phyloP scores from a whole-genome alignment of 2,113 vertebrate genomes.

The Nipponia nippon region DNA sequence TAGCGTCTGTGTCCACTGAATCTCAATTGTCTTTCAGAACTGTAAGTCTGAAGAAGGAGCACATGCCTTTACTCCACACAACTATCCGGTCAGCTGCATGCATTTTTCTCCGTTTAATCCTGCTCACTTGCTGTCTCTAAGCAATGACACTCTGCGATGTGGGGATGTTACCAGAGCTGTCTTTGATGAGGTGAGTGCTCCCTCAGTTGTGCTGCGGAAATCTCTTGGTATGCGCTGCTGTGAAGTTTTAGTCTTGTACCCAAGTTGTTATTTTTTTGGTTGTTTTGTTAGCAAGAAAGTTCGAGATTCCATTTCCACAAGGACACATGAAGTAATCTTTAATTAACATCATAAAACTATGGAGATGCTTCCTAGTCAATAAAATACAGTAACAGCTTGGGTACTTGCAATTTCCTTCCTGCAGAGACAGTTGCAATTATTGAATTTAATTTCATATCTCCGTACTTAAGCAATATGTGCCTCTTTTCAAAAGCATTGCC shows the following conservation, averaged over 20 bases:
- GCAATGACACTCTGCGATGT: conserved; percentile 79
- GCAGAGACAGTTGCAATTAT: background rate
- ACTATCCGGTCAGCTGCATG: conserved; percentile 70
- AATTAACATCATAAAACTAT: background rate
- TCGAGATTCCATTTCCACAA: background rate
- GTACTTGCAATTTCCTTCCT: background rate
- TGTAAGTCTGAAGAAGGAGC: conserved; percentile 50
- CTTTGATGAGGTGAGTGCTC: conserved; percentile 84
- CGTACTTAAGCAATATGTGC: accelerated
- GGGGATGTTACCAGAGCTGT: conserved; percentile 80
- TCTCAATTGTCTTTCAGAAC: conserved; percentile 56
- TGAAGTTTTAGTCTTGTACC: accelerated
- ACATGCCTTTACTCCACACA: conserved; percentile 77
- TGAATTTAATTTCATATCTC: background rate
- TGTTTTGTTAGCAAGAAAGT: background rate
- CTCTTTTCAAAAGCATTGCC: background rate
- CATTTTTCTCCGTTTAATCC: conserved; percentile 79
- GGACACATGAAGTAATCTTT: background rate
- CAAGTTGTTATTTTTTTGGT: background rate
- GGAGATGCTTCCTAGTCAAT: background rate
- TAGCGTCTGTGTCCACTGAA: accelerated
- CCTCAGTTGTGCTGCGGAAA: background rate
- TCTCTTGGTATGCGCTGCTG: accelerated
- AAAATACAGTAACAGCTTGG: background rate
- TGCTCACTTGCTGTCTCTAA: conserved; percentile 82